Evolutionary conservation across 2,888 invertebrate genomes (phyloP), one percentile per base, ranked within the genome.

Genomic region (Leptinotarsa juncta): DNA sequence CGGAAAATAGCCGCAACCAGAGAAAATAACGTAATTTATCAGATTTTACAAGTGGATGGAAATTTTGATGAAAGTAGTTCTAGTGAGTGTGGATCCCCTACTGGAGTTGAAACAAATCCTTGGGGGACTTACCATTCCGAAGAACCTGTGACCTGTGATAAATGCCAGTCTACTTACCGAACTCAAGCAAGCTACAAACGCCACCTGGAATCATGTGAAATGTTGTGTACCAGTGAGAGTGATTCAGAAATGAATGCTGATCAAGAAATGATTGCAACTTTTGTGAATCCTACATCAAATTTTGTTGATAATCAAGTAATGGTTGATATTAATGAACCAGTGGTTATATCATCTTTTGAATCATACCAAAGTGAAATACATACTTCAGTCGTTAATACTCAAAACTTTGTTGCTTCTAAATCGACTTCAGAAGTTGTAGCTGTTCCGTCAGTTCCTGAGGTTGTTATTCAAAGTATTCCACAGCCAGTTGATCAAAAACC

Each of bases 151-250:
- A 94, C 95, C 82, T 97, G 97, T 87, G 93, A 94, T 81, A 92
- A 95, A 78, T 97, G 97, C 85, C 95, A 95, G 82, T 94, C 96
- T 84, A 95, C 95, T 3, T 96, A 96, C 84, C 90, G 96, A 82
- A 95, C 95, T 67, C 93, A 93, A 78, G 93, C 94, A 75, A 95
- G 95, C 71, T 96, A 94, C 83, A 93, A 95, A 82, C 90, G 95
- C 65, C 96, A 96, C 85, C 88, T 96, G 76, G 90, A 91, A 12
- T 92, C 91, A 32, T 96, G 96, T 84, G 95, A 95, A 82, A 92
- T 93, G 85, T 92, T 95, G 88, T 92, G 93, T 32, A 94, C 94
- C 0, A 95, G 94, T 84, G 95, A 96, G 86, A 95, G 95, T 84
- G 95, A 95, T 83, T 94, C 94, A 42, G 95, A 95, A 80, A 79